Base-by-base conservation (phyloP, 2,113 vertebrate genomes). In the Blennius ocellaris region DNA sequence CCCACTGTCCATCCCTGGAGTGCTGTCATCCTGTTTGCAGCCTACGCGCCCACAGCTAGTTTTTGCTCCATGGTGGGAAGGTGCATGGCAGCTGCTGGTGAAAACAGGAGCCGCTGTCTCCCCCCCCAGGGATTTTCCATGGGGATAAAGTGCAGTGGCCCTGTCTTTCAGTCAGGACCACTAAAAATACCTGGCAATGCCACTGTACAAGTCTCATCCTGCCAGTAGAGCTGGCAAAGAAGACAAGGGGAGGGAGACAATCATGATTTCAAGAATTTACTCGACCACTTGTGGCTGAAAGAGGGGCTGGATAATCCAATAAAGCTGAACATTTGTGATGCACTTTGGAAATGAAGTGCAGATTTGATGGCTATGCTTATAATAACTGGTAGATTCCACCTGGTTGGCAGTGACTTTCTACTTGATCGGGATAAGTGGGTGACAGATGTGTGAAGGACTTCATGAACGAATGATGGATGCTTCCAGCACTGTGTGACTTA, bases 171-270 rank as follows among this genome's bases (percentile, higher is more conserved):
- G 82, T 86, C 87, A 82, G 78, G 63, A 10, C 6, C 0, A 5
- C 87, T 86, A 91, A 91, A 92, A 92, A 92, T 92, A 91, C 80
- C 61, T 11, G 0, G 52, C 48, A 12, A 72, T 39, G 60, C 59
- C 58, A 55, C 54, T 54, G 79, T 50, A 39, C 21, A 43, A 39
- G 68, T 52, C 44, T 80, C 81, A 44, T 41, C 58, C 14, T 5
- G 11, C 39, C 67, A 56, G 64, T 49, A 66, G 48, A 11, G 39
- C 61, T 21, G 64, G 56, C 11, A 15, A 30, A 47, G 72, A 65
- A 16, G 64, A 53, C 11, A 15, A 30, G 51, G 72, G 51, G 36
- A 44, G 21, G 10, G 16, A 14, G 47, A 15, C 60, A 43, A 49
- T 41, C 49, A 36, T 0, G 40, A 40, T 41, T 37, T 62, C 15